Base-by-base conservation (phyloP, 2,888 invertebrate genomes). In the Entomobrya proxima region DNA sequence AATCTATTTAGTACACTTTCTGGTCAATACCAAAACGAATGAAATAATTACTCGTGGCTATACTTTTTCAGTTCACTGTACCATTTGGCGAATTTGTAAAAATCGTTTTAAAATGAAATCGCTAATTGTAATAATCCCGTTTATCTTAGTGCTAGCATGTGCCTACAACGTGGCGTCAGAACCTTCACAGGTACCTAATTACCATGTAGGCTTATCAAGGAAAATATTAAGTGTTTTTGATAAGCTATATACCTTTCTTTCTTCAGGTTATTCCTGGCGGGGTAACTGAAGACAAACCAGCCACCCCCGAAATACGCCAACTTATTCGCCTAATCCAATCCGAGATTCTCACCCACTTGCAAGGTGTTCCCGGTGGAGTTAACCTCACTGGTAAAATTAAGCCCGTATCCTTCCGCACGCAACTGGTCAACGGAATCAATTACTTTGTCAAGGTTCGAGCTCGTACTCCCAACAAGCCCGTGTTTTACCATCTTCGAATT, bases 351-450 rank as follows among this genome's bases (percentile, higher is more conserved):
- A 18, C 30, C 11, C 85, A 85, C 24, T 40, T 85, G 9, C 11
- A 30, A 0, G 40, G 37, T 11, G n/a, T 50, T 5, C 78, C 76
- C 11, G 72, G 78, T 13, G 80, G 79, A 5, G n/a, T 9, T 27
- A 74, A 72, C 15, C 30, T 52, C 4, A 30, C 32, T n/a, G 61
- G 61, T 7, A 55, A 52, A 24, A 24, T 82, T 4, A 50, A n/a
- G 13, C 76, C 86, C 13, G 78, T 86, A 61, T 82, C 86, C 0
- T 86, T 35, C 58, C 21, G 61, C n/a, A 77, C 86, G 6, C 86
- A 86, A 58, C n/a, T 86, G 0, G 86, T 86, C 21, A 86, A 86
- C 27, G 86, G 86, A 21, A 37, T 77, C n/a, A 86, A 82, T 35
- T 86, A 86, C 72, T 86, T 86, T 30, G 72, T 86, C 21, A 86